These are phyloP conservation scores for Zaprionus obscuricornis DNA, from an alignment of 2,888 invertebrate species.

Conservation along the genomic window DNA sequence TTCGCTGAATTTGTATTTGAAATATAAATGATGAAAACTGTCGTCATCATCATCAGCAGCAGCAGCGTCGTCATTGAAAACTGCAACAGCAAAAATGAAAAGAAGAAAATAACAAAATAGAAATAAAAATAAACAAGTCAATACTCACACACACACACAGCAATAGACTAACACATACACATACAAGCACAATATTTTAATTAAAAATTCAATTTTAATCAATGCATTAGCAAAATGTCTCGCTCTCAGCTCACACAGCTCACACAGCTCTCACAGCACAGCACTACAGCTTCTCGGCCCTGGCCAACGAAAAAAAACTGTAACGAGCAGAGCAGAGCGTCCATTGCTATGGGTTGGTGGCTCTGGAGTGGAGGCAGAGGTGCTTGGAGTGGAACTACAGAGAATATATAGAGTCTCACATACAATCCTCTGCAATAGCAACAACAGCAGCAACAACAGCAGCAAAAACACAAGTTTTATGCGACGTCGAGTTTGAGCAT, in stretches of 20 bases:
- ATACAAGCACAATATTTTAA: conserved; percentile 77
- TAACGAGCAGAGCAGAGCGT: conserved; percentile 45
- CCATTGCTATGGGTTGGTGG: conserved; percentile 13
- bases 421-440: conserved; percentile 38
- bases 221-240: conserved; percentile 82
- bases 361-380: background rate
- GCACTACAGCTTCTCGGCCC: no score
- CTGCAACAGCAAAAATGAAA: conserved; percentile 22
- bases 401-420: no score
- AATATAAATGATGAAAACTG: no score
- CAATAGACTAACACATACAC: conserved; percentile 13
- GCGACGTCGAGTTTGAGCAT: conserved; percentile 75
- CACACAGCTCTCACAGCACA: conserved; percentile 20
- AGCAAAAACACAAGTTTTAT: conserved; percentile 74
- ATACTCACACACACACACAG: conserved; percentile 1
- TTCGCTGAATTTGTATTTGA: no score
- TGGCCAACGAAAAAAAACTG: conserved; percentile 51
- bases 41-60: no score
- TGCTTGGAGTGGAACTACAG: background rate
- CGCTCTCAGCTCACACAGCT: conserved; percentile 60
- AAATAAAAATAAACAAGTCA: conserved; percentile 18
- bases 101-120: conserved; percentile 35
- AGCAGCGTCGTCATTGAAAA: background rate
- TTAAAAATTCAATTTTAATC: conserved; percentile 83
- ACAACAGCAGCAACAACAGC: conserved; percentile 28